Evolutionary conservation across 2,113 vertebrate species (phyloP).

Genomic region (Pluvianellus socialis): DNA sequence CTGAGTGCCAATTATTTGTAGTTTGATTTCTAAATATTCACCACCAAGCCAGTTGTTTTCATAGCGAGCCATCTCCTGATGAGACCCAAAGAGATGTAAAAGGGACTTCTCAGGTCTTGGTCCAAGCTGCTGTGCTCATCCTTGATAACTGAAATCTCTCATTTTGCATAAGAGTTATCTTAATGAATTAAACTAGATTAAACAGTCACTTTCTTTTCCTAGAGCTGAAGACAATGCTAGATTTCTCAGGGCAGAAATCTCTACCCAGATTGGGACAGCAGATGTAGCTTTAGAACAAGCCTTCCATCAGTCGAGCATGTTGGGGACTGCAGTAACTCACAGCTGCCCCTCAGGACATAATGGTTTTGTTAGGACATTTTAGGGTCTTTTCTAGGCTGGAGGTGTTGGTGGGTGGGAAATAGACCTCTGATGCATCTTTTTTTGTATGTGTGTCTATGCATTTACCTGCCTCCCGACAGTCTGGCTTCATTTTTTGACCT

Average conservation of each 20-base stretch:
- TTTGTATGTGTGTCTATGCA: not conserved
- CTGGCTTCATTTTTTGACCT: not conserved
- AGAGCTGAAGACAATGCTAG: not conserved
- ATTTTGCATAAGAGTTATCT: not conserved
- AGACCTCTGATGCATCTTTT: not conserved
- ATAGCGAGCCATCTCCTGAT: fast-evolving
- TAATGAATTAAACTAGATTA: not conserved
- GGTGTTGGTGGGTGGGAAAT: not conserved
- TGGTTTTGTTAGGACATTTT: not conserved
- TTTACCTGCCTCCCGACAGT: not conserved
- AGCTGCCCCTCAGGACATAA: not conserved
- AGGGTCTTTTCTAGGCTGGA: not conserved
- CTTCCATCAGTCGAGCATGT: fast-evolving
- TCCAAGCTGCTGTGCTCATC: not conserved
- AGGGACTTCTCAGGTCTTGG: not conserved
- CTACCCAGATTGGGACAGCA: not conserved
- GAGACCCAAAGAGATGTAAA: not conserved
- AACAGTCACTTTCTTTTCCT: not conserved
- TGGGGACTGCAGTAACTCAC: not conserved
- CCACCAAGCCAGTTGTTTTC: not conserved
- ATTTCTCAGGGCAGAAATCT: not conserved
- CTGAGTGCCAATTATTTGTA: not conserved
- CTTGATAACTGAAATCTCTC: not conserved
- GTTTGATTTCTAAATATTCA: not conserved
- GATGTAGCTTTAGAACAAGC: not conserved